Percentiles rank a stretch among this genome's conserved stretches.
Evolutionary conservation across 2,113 vertebrate species (phyloP).

Genomic region (Edolisoma coerulescens): DNA sequence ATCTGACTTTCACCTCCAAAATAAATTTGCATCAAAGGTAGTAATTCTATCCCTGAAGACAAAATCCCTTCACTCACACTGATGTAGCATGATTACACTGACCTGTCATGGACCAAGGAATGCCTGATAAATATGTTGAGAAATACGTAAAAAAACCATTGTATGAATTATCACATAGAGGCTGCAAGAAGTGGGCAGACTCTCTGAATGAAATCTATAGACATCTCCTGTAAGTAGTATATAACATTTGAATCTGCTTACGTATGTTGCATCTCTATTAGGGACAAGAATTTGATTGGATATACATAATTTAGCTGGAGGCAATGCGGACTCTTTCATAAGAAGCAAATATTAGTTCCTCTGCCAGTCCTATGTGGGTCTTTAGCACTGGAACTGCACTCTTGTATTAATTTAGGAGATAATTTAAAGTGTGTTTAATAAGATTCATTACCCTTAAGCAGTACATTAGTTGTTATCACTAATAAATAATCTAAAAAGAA

Average conservation of each 20-base stretch:
- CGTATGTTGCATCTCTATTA: neutral
- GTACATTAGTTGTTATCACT: constrained; percentile 37
- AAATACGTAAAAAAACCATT: neutral
- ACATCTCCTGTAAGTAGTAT: neutral
- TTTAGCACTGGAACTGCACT: constrained; percentile 4
- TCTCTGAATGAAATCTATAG: neutral
- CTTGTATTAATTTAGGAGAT: constrained; percentile 34
- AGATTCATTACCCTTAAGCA: constrained; percentile 60
- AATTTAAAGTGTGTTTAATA: constrained; percentile 33
- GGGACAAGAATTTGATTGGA: neutral
- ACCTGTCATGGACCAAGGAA: neutral
- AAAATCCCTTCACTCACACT: neutral
- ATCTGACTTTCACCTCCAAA: neutral
- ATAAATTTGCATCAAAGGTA: neutral
- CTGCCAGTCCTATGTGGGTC: neutral
- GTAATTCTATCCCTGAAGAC: neutral
- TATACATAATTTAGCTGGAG: constrained; percentile 23
- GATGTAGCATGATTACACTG: neutral
- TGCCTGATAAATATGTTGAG: neutral
- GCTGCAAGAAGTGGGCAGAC: neutral
- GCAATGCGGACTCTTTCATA: neutral
- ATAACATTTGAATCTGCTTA: constrained; percentile 14
- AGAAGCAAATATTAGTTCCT: constrained; percentile 33
- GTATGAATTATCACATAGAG: neutral
- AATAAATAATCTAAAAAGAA: constrained; percentile 44